Conservation (phyloP, 2,113 vertebrate species). For the Rhadina sibilatrix region DNA sequence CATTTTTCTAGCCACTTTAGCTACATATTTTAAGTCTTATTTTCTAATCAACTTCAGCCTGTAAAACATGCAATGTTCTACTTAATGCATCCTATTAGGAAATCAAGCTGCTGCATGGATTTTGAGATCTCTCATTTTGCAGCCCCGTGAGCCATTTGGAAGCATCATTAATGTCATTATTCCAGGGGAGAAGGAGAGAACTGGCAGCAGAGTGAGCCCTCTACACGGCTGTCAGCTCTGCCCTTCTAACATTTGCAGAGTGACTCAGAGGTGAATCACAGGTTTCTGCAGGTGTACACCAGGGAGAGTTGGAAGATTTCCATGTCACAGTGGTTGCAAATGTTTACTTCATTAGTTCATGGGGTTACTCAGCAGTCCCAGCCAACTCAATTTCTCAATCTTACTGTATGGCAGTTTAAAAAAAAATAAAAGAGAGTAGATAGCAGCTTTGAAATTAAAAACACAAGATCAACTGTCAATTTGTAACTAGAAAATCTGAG, state of each 20-base stretch:
- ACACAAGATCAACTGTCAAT: conserved; percentile 5
- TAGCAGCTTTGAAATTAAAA: conserved; percentile 39
- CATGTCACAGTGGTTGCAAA: conserved; percentile 74
- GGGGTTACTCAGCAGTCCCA: conserved; percentile 73
- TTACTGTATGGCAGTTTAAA: conserved; percentile 38
- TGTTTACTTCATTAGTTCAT: conserved; percentile 82
- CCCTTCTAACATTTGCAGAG: conserved; percentile 70
- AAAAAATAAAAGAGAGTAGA: background rate
- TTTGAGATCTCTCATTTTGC: conserved; percentile 70
- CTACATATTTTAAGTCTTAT: conserved; percentile 75
- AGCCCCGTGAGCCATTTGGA: conserved; percentile 72
- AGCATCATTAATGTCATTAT: conserved; percentile 76
- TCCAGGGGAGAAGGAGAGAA: conserved; percentile 64
- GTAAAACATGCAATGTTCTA: conserved; percentile 77
- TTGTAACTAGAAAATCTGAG: conserved; percentile 52
- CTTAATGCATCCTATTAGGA: conserved; percentile 77
- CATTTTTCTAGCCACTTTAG: conserved; percentile 75
- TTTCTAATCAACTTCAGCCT: conserved; percentile 73
- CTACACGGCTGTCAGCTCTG: conserved; percentile 59
- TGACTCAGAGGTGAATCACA: conserved; percentile 84
- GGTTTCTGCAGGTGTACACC: conserved; percentile 80
- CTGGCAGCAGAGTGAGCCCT: conserved; percentile 64
- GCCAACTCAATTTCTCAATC: conserved; percentile 72
- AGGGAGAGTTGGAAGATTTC: conserved; percentile 74
- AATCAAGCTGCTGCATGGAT: conserved; percentile 69